Evolutionary conservation across 2,113 vertebrate genomes (phyloP).

Genomic region (Camelus bactrianus): DNA sequence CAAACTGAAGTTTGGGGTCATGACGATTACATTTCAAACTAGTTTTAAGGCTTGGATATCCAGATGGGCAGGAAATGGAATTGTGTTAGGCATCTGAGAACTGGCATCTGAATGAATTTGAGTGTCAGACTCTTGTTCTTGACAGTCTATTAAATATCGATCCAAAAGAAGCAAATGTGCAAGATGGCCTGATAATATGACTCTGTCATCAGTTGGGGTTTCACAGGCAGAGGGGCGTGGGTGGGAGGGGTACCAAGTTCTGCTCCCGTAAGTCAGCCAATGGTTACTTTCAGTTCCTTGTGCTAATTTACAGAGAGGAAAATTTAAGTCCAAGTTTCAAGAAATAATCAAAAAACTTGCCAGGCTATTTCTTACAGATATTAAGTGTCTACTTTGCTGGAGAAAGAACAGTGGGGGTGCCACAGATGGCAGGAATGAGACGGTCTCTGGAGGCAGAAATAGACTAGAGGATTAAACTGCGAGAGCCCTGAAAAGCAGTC

Average conservation of each 20-base stretch:
- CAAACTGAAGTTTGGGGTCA: conserved; percentile 73
- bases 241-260: conserved; percentile 30
- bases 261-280: conserved; percentile 64
- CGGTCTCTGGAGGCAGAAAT: conserved; percentile 61
- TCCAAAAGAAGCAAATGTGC: conserved; percentile 81
- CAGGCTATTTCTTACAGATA: conserved; percentile 63
- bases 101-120: conserved; percentile 76
- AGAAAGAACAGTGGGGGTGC: not conserved
- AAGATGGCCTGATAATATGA: conserved; percentile 78
- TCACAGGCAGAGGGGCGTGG: not conserved
- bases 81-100: conserved; percentile 75
- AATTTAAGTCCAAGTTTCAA: conserved; percentile 72
- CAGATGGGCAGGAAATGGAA: conserved; percentile 83
- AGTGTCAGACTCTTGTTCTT: conserved; percentile 83
- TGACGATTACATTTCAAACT: conserved; percentile 63
- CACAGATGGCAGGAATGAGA: conserved; percentile 15
- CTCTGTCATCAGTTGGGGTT: conserved; percentile 65
- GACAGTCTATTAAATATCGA: conserved; percentile 82
- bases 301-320: conserved; percentile 39
- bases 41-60: conserved; percentile 65
- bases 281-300: conserved; percentile 60
- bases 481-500: not conserved
- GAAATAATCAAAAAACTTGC: conserved; percentile 70
- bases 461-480: conserved; percentile 34
- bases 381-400: conserved; percentile 45